Evolutionary conservation across 2,113 vertebrate species (phyloP).

Genomic region (Pituophis catenifer): DNA sequence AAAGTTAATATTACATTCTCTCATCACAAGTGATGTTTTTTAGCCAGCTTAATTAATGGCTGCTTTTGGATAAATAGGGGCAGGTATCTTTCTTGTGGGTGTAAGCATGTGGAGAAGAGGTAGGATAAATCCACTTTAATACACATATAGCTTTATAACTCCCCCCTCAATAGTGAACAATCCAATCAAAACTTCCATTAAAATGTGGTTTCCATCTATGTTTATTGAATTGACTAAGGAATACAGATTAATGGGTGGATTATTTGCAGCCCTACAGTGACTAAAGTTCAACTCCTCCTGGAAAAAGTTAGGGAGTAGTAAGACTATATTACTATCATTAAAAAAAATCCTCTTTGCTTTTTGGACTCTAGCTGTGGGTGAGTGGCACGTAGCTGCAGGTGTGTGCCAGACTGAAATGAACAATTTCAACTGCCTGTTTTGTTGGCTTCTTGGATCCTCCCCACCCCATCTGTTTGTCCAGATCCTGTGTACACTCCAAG

Average conservation of each 20-base stretch:
- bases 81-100: constrained; percentile 1
- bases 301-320: neutral
- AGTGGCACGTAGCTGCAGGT: neutral
- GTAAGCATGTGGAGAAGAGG: neutral
- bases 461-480: constrained; percentile 9
- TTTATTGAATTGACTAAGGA: neutral
- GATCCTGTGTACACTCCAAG: neutral
- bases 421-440: constrained; percentile 33
- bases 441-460: neutral
- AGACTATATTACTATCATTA: neutral
- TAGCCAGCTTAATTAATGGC: neutral
- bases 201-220: neutral
- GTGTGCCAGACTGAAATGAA: neutral
- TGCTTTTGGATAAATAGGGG: neutral
- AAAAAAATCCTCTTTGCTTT: neutral
- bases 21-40: constrained; percentile 4
- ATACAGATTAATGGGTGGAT: neutral
- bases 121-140: neutral
- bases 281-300: neutral
- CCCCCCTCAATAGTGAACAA: neutral
- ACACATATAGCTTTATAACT: neutral
- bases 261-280: neutral
- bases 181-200: neutral
- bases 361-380: neutral
- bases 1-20: neutral